A percentile compares a stretch with the other conserved stretches of the same genome.
phyloP scores from a whole-genome alignment of 2,797 vertebrate genomes.

The Rallus crepitans region DNA sequence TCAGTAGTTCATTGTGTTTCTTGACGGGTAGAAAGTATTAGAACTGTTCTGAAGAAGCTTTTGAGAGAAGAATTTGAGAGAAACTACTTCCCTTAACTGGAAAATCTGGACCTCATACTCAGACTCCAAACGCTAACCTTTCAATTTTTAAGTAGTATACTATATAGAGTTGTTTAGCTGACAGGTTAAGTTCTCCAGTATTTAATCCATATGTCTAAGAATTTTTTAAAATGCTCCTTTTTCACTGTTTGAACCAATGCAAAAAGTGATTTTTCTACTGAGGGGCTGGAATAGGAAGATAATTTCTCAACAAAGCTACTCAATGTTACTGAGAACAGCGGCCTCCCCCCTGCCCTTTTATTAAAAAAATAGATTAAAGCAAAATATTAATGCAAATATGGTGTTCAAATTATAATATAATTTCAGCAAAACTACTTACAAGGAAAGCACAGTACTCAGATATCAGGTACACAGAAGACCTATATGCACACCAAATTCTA shows the following conservation, averaged over 20 bases:
- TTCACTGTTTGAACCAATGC: background rate
- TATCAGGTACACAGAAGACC: background rate
- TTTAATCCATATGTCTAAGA: background rate
- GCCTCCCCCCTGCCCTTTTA: rapidly evolving
- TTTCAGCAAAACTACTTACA: background rate
- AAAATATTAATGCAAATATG: background rate
- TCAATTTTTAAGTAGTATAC: background rate
- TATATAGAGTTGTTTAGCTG: background rate
- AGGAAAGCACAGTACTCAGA: background rate
- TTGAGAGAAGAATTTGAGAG: background rate
- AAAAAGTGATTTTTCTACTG: background rate
- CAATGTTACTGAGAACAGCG: background rate
- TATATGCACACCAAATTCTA: background rate
- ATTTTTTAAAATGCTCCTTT: background rate
- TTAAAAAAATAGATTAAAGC: background rate
- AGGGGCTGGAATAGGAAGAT: background rate
- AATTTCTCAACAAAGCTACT: background rate
- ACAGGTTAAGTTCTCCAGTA: background rate
- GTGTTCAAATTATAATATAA: background rate
- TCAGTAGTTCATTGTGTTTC: background rate
- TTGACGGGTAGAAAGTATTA: background rate
- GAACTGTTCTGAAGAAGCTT: background rate
- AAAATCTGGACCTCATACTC: background rate
- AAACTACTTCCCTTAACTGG: background rate
- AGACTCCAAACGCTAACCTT: background rate